Base-by-base conservation (phyloP, 2,888 invertebrate species). In the Agrotis exclamationis region DNA sequence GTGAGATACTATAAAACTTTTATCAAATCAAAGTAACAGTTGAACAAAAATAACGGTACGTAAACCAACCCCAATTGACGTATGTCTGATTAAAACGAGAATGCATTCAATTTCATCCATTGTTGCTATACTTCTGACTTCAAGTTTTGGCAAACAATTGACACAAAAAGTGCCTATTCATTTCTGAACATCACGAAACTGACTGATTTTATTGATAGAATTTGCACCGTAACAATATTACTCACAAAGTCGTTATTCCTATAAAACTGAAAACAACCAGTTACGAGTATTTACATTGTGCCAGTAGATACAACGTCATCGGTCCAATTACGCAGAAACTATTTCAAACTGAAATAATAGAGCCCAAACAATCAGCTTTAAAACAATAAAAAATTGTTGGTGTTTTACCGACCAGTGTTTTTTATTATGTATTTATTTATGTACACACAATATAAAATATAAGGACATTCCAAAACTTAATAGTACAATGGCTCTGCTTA, bases 241-340 rank as follows among this genome's bases (percentile, higher is more conserved):
- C 1, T 20, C 11, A 7, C 56, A 56, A 48, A 44, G 44, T 28
- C 11, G 11, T 4, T 44, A n/a, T 67, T 70, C 0, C n/a, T 20
- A 5, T 5, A 39, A 33, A 64, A 14, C 11, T 11, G 11, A 47
- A 22, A n/a, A 48, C n/a, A 14, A 39, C 33, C 53, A 53, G 59
- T 70, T 70, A 70, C 20, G 13, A 56, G 9, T 62, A 44, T 56
- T 71, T 62, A 33, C 48, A 50, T 50, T 48, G n/a, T 16, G 14
- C 28, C 54, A 71, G 53, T 3, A 33, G 33, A 70, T 20, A 51
- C 20, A 58, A 70, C 44, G 56, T 62, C 54, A 48, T 70, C 39
- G 39, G 54, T 54, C 39, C 24, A 60, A 60, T 70, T 60, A 60
- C n/a, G 14, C 39, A 22, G 24, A 59, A 28, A 22, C 53, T 48